Evolutionary conservation across 2,888 invertebrate species (phyloP), one percentile per base, ranked within the genome.

Genomic region (Troilus luridus): DNA sequence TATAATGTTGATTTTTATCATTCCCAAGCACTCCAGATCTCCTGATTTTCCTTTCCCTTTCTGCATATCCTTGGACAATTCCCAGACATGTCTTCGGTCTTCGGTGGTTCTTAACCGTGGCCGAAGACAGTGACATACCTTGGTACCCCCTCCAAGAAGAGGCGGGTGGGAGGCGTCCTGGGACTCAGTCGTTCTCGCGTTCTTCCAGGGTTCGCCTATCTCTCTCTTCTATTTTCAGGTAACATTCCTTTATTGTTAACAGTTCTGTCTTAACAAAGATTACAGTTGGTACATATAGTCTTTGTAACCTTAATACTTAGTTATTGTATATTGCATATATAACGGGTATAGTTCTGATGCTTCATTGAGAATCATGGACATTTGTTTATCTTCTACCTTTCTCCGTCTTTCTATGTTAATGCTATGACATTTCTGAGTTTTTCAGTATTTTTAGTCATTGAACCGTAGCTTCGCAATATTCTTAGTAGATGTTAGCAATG

Each of bases 111-210:
- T 77, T 77, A 41, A 27, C 72, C 19, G 0, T 0, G 56, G 56
- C 85, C 21, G 85, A 9, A n/a, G 85, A 85, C 12, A 0, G 56
- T 56, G n/a, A 27, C 72, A 56, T 6, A n/a, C 85, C 85, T 21
- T 41, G 19, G 56, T 81, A 81, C 14, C 85, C 85, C 56, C 85
- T 85, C 85, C 21, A 58, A 58, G 54, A 58, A 41, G 56, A 58
- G 56, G 56, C 85, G 85, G 85, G 85, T 85, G 85, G 85, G 85
- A 85, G 85, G 85, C 85, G 85, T 56, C 11, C 17, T 10, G n/a
- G 0, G 56, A 5, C 56, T 85, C 85, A 85, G 85, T 85, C 85
- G 54, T 56, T 85, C 85, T 85, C 10, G 56, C 8, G 56, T 85
- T 54, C 19, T 14, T 85, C 85, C 12, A 12, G 24, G n/a, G 85